Conservation (phyloP, 2,113 vertebrate genomes). For the Sus scrofa region DNA sequence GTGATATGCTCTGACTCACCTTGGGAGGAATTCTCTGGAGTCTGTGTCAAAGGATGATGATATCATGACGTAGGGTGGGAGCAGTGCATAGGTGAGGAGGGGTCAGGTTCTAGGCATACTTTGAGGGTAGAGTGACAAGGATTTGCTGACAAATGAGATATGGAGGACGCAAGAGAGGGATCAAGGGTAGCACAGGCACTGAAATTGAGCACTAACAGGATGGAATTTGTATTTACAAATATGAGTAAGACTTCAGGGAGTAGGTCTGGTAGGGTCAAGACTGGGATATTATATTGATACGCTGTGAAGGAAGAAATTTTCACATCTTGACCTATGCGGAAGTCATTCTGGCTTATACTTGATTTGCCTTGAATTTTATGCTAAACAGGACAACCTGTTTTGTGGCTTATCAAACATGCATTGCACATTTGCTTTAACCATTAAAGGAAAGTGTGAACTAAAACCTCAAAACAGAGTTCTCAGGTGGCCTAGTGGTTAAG, state of each 20-base stretch:
- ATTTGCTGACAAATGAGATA: neutral
- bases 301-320: neutral
- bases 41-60: neutral
- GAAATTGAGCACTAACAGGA: neutral
- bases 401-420: neutral
- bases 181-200: too few species aligned
- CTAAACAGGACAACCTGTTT: neutral
- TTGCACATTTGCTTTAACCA: neutral
- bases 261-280: too few species aligned
- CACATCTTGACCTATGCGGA: neutral
- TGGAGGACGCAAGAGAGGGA: neutral
- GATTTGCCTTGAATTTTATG: neutral
- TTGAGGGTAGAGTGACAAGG: neutral
- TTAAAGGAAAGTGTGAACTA: neutral
- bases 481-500: too few species aligned
- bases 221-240: neutral
- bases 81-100: too few species aligned
- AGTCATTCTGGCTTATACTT: neutral
- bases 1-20: neutral
- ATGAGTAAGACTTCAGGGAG: neutral
- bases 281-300: neutral
- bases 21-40: neutral
- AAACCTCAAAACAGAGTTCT: too few species aligned
- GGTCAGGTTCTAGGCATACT: neutral
- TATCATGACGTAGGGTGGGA: neutral